Percentiles rank a stretch among this genome's conserved stretches.
phyloP scores from a whole-genome alignment of 2,113 vertebrate species.

The Coturnix japonica region DNA sequence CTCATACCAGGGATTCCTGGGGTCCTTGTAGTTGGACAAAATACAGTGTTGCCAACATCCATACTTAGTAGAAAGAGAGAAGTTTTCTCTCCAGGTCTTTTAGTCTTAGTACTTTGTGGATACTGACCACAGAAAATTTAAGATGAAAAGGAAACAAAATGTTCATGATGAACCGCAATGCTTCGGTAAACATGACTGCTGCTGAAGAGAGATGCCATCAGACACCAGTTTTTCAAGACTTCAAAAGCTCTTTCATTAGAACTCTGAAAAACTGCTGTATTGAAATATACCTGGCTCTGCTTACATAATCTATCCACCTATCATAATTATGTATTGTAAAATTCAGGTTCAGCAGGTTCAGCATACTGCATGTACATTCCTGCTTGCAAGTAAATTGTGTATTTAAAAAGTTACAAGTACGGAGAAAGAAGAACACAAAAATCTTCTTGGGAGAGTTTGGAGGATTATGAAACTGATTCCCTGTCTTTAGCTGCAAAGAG shows the following conservation, averaged over 20 bases:
- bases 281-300: background rate
- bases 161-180: background rate
- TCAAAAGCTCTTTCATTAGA: background rate
- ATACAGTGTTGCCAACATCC: no score
- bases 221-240: background rate
- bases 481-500: background rate
- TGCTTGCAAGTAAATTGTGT: background rate
- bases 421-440: background rate
- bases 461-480: background rate
- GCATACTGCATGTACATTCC: background rate
- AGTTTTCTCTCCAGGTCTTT: background rate
- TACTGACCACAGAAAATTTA: background rate
- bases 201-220: background rate
- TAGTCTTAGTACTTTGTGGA: background rate
- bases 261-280: background rate
- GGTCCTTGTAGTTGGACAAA: background rate
- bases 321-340: background rate
- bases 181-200: background rate
- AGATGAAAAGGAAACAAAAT: background rate
- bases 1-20: background rate
- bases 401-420: background rate
- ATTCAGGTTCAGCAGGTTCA: slow-evolving; percentile 31
- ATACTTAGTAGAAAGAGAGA: background rate
- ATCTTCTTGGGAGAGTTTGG: background rate
- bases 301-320: background rate